Evolutionary conservation across 2,888 invertebrate species (phyloP).

Genomic region (Pseudococcus jackbeardsleyi): DNA sequence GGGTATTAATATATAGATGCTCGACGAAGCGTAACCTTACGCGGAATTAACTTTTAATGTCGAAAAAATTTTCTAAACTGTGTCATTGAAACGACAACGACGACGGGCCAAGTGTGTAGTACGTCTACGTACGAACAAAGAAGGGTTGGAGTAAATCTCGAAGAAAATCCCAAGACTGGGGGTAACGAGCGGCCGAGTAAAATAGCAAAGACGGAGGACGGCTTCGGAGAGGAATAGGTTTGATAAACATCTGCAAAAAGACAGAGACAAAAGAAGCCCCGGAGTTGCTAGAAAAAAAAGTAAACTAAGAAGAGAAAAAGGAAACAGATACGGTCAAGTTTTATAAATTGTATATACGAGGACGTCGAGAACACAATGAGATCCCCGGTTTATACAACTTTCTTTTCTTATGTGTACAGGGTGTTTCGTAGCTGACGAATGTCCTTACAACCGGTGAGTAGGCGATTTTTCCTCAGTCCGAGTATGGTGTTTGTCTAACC

Average conservation of each 20-base stretch:
- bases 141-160: not conserved
- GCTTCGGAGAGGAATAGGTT: not conserved
- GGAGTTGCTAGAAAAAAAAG: not conserved
- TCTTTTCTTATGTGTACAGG: not conserved
- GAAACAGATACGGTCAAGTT: conserved; percentile 47
- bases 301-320: conserved; percentile 46
- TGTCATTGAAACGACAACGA: not conserved
- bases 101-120: not conserved
- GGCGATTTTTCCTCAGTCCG: too few species aligned
- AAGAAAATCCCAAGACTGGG: not conserved
- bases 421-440: too few species aligned
- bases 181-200: not conserved
- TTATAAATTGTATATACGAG: conserved; percentile 33
- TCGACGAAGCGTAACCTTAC: conserved; percentile 27
- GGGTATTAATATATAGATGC: conserved; percentile 16
- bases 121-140: not conserved
- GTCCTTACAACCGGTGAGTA: too few species aligned
- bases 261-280: conserved; percentile 8
- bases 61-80: conserved; percentile 8
- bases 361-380: not conserved
- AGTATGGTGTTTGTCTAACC: too few species aligned
- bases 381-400: conserved; percentile 16
- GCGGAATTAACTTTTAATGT: conserved; percentile 41
- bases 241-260: conserved; percentile 39
- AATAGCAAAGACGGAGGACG: not conserved